These are phyloP conservation scores for Mormyrops attenuatus DNA, from an alignment of 2,797 vertebrate genomes.

Conservation along the genomic window DNA sequence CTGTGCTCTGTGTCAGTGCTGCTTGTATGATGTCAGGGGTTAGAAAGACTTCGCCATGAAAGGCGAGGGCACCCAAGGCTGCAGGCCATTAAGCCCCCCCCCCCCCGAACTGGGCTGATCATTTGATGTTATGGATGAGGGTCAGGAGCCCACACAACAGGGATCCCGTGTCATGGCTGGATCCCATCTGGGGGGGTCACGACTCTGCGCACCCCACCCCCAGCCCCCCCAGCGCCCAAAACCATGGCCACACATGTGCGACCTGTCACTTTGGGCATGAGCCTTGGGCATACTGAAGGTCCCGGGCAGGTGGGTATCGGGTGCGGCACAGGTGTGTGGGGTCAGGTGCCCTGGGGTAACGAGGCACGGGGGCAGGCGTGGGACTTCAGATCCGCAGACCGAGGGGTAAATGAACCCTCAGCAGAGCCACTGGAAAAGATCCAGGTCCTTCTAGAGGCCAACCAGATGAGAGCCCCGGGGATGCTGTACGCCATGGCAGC, in stretches of 20 bases:
- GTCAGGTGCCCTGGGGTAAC: neutral
- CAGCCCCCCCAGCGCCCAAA: neutral
- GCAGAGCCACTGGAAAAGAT: neutral
- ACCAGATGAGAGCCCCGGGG: neutral
- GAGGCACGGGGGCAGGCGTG: neutral
- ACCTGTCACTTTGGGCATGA: neutral
- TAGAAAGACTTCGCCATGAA: neutral
- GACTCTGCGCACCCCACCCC: neutral
- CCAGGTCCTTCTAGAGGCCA: neutral
- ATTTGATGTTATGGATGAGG: constrained; percentile 13
- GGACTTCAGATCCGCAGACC: neutral
- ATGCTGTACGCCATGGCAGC: neutral
- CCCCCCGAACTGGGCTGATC: neutral
- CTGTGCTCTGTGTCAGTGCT: neutral
- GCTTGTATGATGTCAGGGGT: neutral
- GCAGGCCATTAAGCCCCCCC: neutral
- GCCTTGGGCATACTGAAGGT: neutral
- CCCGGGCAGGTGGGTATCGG: neutral
- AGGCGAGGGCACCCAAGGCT: neutral
- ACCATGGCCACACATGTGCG: neutral
- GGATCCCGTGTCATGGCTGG: neutral
- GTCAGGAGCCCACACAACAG: neutral
- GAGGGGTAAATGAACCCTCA: neutral
- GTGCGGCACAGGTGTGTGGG: neutral
- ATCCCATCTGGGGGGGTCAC: neutral